Base-by-base conservation (phyloP, 37 sponge, comb jelly and placozoan genomes). In the Mnemiopsis leidyi region DNA sequence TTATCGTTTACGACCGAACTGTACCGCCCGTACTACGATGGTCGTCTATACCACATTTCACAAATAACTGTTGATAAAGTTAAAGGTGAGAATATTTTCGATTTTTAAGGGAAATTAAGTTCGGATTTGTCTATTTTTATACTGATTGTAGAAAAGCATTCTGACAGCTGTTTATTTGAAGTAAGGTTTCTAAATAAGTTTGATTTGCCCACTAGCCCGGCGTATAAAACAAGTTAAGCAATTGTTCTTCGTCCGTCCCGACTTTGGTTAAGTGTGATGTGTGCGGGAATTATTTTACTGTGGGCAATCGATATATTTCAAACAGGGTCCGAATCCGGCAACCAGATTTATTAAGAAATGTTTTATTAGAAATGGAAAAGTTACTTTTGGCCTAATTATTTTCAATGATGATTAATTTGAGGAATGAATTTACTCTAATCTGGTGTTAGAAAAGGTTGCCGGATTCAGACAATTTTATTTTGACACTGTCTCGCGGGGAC, bases 101-200 rank as follows among this genome's bases (percentile, higher is more conserved):
- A 77, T 77, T 77, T 77, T 77, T 77, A 77, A 77, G 79, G 79
- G 79, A 77, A 77, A 32, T 34, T 77, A 77, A 77, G 79, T 77
- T 77, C 79, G 79, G 79, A 77, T 77, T 77, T 77, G 79, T 77
- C 79, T 77, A 77, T 77, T 77, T 77, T 77, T 77, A 77, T 77
- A 77, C 79, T 77, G 79, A 77, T 77, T 77, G 32, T 77, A 77
- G 79, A 77, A 77, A 77, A 77, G 13, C 61, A 13, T n/a, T 48
- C 61, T 48, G 61, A 48, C 61, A 48, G 61, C 61, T 48, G 61
- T 48, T 48, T 48, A 48, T 48, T 48, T 48, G 61, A 48, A 48
- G 61, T 48, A 48, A 48, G 61, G 61, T 48, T 48, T 48, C 61
- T 48, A 48, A 48, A 48, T 48, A 48, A 48, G 61, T 48, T 48